Evolutionary conservation across 2,888 invertebrate genomes (phyloP).

Genomic region (Cerceris ruficornis): DNA sequence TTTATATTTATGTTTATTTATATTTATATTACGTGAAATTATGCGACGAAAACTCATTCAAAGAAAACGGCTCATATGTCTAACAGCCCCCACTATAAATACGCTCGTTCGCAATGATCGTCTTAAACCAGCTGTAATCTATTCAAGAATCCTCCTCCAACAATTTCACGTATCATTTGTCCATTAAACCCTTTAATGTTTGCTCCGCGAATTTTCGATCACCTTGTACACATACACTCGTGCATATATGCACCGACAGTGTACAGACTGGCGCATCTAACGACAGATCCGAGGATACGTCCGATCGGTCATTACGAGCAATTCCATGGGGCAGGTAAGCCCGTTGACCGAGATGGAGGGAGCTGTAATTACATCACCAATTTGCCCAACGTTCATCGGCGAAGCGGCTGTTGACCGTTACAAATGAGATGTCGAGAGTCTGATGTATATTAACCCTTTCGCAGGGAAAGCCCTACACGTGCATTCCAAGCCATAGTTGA

Average conservation of each 20-base stretch:
- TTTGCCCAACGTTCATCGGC: constrained; percentile 59
- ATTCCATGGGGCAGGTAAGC: constrained; percentile 55
- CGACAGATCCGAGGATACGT: constrained; percentile 40
- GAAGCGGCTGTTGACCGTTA: constrained; percentile 51
- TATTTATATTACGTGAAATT: too few species aligned
- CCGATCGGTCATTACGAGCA: constrained; percentile 62
- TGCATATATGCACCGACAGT: constrained; percentile 4
- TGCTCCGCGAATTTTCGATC: too few species aligned
- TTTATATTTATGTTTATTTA: too few species aligned
- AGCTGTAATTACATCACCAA: constrained; percentile 63
- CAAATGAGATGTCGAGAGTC: constrained; percentile 48
- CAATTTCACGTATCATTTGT: too few species aligned
- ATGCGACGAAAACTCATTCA: too few species aligned
- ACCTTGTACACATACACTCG: constrained; percentile 4
- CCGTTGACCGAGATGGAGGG: constrained; percentile 49
- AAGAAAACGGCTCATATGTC: too few species aligned
- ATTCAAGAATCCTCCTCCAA: too few species aligned
- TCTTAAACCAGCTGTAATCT: too few species aligned
- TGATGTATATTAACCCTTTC: constrained; percentile 28
- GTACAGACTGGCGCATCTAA: constrained; percentile 20
- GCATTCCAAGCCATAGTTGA: background rate
- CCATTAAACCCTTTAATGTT: too few species aligned
- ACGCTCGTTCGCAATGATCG: too few species aligned
- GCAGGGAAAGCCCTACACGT: background rate
- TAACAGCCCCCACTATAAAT: too few species aligned